These are phyloP conservation scores for Centrocercus urophasianus DNA, from an alignment of 2,113 vertebrate genomes.

Conservation along the genomic window DNA sequence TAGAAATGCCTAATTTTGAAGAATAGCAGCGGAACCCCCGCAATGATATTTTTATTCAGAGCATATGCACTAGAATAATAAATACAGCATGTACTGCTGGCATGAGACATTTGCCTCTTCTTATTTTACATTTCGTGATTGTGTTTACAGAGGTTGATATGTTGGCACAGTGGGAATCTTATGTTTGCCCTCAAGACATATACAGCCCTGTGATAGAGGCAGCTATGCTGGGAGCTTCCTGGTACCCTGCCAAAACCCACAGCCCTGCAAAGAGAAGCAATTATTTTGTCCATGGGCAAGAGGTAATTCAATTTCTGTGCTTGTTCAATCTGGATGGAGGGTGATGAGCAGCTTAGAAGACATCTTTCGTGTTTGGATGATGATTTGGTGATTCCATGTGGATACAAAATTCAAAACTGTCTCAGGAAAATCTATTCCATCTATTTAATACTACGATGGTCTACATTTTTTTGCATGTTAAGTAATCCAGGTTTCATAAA, in stretches of 20 bases:
- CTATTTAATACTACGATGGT: neutral
- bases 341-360: conserved; percentile 6
- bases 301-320: neutral
- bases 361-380: neutral
- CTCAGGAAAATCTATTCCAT: neutral
- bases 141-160: neutral
- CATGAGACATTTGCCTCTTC: neutral
- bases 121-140: conserved; percentile 40
- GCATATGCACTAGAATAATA: conserved; percentile 9
- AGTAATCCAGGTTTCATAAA: neutral
- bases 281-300: conserved; percentile 14
- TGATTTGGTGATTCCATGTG: neutral
- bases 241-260: conserved; percentile 11
- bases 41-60: conserved; percentile 11
- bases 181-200: neutral
- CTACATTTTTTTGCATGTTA: neutral
- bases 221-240: neutral
- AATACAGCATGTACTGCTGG: neutral
- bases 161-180: neutral
- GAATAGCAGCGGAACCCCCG: neutral
- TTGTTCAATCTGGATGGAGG: neutral
- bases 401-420: rapidly evolving
- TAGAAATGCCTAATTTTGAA: neutral
- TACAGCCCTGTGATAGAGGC: neutral
- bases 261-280: neutral